These are phyloP conservation scores for Lasiurus borealis DNA, from an alignment of 2,113 vertebrate genomes.

Conservation along the genomic window DNA sequence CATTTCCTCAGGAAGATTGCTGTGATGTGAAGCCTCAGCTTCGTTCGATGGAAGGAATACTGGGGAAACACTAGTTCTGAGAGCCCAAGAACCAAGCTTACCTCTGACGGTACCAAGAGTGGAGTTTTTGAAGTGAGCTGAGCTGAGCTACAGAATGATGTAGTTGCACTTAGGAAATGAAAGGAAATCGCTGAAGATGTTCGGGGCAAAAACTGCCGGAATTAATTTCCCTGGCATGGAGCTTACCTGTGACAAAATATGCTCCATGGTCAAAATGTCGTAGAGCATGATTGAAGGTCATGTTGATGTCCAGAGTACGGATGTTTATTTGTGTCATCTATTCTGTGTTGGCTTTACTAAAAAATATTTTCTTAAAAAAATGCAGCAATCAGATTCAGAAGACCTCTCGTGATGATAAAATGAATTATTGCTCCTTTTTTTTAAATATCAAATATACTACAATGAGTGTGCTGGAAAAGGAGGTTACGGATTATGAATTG, in stretches of 20 bases:
- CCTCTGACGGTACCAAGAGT: background rate
- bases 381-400: background rate
- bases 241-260: background rate
- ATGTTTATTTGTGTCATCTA: no score
- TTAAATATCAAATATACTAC: background rate
- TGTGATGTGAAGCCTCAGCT: background rate
- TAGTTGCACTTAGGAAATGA: background rate
- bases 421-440: background rate
- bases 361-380: background rate
- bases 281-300: background rate
- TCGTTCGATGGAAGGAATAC: background rate
- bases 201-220: background rate
- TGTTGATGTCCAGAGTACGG: background rate
- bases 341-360: background rate
- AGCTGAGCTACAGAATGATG: background rate
- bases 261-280: background rate
- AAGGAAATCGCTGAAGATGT: background rate
- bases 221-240: background rate
- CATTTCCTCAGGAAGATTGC: background rate
- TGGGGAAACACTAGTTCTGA: background rate
- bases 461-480: background rate
- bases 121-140: background rate
- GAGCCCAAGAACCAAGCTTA: background rate
- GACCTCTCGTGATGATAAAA: background rate
- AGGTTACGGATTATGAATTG: background rate